Conservation (phyloP, 2,113 vertebrate genomes). For the Neolamprologus caudopunctatus region DNA sequence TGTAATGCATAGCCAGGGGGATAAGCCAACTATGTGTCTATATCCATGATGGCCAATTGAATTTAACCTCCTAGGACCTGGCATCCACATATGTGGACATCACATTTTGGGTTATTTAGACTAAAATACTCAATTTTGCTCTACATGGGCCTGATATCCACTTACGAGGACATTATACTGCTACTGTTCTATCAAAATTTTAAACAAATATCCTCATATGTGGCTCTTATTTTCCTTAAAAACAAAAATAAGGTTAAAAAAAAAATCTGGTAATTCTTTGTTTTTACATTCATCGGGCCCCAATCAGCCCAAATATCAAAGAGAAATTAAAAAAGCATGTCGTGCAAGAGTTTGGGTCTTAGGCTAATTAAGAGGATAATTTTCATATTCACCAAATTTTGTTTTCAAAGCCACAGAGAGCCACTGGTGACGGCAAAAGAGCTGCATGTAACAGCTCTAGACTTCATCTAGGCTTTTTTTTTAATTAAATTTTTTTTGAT, state of each 20-base stretch:
- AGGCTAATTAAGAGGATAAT: neutral
- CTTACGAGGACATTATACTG: rapidly evolving
- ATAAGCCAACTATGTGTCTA: neutral
- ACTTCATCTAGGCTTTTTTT: neutral
- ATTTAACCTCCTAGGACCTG: neutral
- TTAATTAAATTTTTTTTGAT: rapidly evolving
- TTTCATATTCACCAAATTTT: neutral
- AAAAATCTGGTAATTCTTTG: neutral
- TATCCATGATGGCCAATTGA: neutral
- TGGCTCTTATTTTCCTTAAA: rapidly evolving
- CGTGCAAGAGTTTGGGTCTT: rapidly evolving
- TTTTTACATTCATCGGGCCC: neutral
- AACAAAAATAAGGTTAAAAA: neutral
- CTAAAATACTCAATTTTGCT: neutral
- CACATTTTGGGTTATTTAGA: neutral
- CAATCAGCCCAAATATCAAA: rapidly evolving
- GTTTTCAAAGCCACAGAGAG: rapidly evolving
- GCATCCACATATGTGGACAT: neutral
- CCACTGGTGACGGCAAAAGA: neutral
- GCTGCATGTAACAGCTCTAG: neutral
- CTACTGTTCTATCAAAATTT: rapidly evolving
- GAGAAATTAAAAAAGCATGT: neutral
- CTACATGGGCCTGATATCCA: neutral
- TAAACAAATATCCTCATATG: neutral
- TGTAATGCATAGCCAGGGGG: neutral